phyloP scores from a whole-genome alignment of 2,113 vertebrate species.

The Phasianus colchicus region DNA sequence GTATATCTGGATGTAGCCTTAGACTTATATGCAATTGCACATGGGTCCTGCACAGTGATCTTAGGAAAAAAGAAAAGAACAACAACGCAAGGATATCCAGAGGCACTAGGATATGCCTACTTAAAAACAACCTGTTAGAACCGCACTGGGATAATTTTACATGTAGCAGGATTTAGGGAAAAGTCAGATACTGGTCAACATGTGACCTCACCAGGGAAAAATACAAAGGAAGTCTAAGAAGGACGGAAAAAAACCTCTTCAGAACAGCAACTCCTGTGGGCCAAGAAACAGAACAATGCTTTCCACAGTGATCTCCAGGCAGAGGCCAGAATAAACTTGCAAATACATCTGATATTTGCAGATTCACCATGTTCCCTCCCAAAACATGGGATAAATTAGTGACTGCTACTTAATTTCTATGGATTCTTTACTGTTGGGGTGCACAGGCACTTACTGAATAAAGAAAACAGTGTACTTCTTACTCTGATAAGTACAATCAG shows the following conservation, averaged over 20 bases:
- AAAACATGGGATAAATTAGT: not conserved
- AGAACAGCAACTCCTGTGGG: not conserved
- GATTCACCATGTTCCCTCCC: rapidly evolving
- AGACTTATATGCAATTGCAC: not conserved
- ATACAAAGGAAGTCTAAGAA: not conserved
- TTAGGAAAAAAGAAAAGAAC: not conserved
- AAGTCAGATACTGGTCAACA: not conserved
- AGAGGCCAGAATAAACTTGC: not conserved
- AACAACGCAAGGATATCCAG: not conserved
- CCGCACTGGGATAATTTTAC: not conserved
- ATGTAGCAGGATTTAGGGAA: not conserved
- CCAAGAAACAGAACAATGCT: not conserved
- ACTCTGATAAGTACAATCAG: not conserved
- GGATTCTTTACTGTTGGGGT: not conserved
- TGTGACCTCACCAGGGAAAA: not conserved
- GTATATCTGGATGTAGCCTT: not conserved
- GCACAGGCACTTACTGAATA: not conserved
- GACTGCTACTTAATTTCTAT: not conserved
- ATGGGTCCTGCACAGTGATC: not conserved
- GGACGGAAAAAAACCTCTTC: not conserved
- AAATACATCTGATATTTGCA: not conserved
- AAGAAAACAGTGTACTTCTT: not conserved
- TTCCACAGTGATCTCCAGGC: not conserved
- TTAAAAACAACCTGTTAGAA: not conserved
- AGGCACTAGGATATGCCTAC: not conserved